phyloP scores from a whole-genome alignment of 1,140 invertebrate species.

The Hormaphis cornu region DNA sequence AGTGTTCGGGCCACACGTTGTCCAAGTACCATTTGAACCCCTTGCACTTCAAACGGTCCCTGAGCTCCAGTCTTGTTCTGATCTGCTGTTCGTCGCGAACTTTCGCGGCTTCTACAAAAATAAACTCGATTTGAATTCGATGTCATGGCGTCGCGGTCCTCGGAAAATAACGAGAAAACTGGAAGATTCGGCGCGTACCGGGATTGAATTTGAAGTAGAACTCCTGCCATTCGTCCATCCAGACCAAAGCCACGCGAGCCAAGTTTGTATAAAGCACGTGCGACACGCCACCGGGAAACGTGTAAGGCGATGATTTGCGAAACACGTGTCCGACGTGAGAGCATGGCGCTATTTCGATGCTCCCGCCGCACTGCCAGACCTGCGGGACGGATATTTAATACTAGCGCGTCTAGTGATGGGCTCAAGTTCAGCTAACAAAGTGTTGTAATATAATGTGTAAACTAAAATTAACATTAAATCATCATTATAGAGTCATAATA shows the following conservation, averaged over 20 bases:
- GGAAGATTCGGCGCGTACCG: no score
- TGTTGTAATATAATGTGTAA: no score
- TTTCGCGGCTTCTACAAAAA: constrained; percentile 49
- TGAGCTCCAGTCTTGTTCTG: constrained; percentile 58
- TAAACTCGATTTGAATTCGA: neutral
- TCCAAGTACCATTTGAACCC: constrained; percentile 91
- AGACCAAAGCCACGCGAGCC: constrained; percentile 76
- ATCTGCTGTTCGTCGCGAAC: constrained; percentile 58
- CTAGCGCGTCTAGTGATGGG: no score
- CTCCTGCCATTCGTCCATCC: constrained; percentile 90
- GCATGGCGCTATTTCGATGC: constrained; percentile 88
- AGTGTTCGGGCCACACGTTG: constrained; percentile 83
- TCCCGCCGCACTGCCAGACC: constrained; percentile 96
- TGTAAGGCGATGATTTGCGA: constrained; percentile 84
- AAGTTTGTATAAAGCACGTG: constrained; percentile 82
- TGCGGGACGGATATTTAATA: no score
- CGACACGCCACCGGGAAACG: constrained; percentile 77
- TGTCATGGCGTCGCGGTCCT: no score
- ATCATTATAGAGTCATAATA: no score
- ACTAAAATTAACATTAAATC: no score
- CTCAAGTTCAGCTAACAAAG: no score
- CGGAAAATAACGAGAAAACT: no score
- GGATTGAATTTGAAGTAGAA: constrained; percentile 80
- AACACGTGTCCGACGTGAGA: constrained; percentile 98
- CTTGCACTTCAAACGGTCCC: constrained; percentile 73